These are phyloP conservation scores for Tipula confusa DNA, from an alignment of 2,888 invertebrate genomes.

Conservation along the genomic window DNA sequence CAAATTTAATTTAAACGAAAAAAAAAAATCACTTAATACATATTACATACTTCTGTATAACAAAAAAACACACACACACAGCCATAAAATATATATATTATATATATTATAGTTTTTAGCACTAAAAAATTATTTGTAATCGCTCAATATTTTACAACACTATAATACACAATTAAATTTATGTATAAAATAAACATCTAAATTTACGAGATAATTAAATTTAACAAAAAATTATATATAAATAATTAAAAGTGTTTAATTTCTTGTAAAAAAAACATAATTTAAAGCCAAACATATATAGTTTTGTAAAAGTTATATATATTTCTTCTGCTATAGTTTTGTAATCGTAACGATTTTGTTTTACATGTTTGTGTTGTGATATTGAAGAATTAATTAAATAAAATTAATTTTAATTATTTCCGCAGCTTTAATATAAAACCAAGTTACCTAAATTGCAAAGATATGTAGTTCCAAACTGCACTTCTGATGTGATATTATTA, in stretches of 20 bases:
- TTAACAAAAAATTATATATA: constrained; percentile 8
- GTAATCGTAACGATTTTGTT: neutral
- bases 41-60: neutral
- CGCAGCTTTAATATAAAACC: neutral
- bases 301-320: neutral
- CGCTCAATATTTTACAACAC: neutral
- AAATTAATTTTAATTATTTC: neutral
- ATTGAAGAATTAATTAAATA: neutral
- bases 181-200: neutral
- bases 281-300: neutral
- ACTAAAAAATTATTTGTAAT: neutral
- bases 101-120: too few relatives aligned
- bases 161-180: neutral
- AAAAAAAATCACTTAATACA: neutral
- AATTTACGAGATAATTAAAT: neutral
- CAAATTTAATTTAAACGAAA: neutral
- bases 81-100: neutral
- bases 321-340: neutral
- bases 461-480: neutral
- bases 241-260: constrained; percentile 8
- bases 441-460: neutral
- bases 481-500: neutral
- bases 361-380: constrained; percentile 3
- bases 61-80: neutral
- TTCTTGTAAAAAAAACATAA: neutral